Evolutionary conservation across 1,140 invertebrate genomes (phyloP), one percentile per base, ranked within the genome.

Genomic region (Batillaria attramentaria): DNA sequence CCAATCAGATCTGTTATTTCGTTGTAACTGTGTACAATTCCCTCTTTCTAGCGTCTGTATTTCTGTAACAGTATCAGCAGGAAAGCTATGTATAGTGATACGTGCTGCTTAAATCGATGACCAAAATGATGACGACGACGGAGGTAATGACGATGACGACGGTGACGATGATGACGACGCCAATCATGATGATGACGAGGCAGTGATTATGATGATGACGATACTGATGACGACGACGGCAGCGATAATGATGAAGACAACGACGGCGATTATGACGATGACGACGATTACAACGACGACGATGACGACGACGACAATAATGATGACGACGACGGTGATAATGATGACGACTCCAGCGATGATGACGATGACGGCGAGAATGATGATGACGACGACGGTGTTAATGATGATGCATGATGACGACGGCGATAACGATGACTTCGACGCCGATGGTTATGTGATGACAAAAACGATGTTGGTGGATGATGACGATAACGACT

Each of bases 371-470:
- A 77, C 69, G 70, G 37, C 50, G 72, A 79, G 6, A 46, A 60
- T 31, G 41, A 77, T 42, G 78, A 75, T 65, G n/a, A 46, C 33
- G 77, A 60, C 41, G 70, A 74, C 24, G 72, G 43, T n/a, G 78
- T 3, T 46, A 46, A 60, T 37, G 70, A 57, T n/a, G 43, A 60
- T 62, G 60, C 3, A 77, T 42, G 78, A 75, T n/a, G 72, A 79
- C 46, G 78, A 75, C 78, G 70, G 46, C 70, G 70, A 75, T 50
- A 46, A 43, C 28, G 78, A 79, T 42, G 70, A 65, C 28, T 41
- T 77, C 37, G 78, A 75, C 37, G 78, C 42, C 39, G 78, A 62
- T 50, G 70, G 46, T 65, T 70, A 75, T 70, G 70, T 41, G 69
- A 74, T 60, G 70, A 73, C 28, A 37, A 73, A 13, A 46, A 65